phyloP scores from a whole-genome alignment of 2,888 invertebrate genomes.

The Himalopsyche japonica region DNA sequence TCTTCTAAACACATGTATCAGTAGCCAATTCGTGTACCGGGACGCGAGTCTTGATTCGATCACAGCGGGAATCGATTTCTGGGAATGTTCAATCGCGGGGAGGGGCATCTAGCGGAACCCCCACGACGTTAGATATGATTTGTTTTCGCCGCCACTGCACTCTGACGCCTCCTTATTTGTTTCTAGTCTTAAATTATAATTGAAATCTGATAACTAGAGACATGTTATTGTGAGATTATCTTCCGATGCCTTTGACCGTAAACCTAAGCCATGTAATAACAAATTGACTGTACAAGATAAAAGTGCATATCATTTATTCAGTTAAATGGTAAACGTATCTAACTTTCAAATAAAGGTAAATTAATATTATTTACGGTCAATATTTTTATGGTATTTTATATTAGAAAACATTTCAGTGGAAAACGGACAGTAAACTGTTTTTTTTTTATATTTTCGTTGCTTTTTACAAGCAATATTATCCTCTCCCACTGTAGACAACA shows the following conservation, averaged over 20 bases:
- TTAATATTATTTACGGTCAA: too few relatives aligned
- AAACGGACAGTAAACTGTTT: too few relatives aligned
- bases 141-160: slow-evolving; percentile 10
- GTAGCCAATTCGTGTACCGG: background rate
- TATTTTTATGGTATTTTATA: too few relatives aligned
- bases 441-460: too few relatives aligned
- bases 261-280: background rate
- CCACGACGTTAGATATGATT: slow-evolving; percentile 17
- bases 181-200: slow-evolving; percentile 15
- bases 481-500: too few relatives aligned
- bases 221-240: background rate
- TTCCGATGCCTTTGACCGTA: background rate
- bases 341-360: too few relatives aligned
- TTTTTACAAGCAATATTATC: too few relatives aligned
- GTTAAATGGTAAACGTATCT: too few relatives aligned
- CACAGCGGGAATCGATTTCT: background rate
- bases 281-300: too few relatives aligned
- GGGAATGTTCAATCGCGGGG: background rate
- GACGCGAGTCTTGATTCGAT: background rate
- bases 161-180: slow-evolving; percentile 10
- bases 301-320: too few relatives aligned
- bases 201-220: background rate
- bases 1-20: background rate
- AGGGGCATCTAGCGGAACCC: background rate
- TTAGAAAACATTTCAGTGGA: too few relatives aligned